Conservation (phyloP, 2,113 vertebrate genomes). For the Muntiacus reevesi region DNA sequence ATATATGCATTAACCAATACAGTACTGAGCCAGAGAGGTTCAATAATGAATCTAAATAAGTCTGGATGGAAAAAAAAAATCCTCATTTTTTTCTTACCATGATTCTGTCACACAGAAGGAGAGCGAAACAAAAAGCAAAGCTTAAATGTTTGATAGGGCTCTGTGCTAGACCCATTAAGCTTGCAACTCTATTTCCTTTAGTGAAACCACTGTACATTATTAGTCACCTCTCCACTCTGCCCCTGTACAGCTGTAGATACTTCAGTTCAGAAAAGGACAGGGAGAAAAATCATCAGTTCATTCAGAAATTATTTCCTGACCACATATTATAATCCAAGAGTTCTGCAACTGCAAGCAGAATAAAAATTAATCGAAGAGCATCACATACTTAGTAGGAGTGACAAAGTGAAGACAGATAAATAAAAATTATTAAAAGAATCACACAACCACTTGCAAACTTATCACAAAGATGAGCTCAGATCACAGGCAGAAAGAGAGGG, state of each 20-base stretch:
- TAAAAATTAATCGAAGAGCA: neutral
- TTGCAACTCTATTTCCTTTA: neutral
- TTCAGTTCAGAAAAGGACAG: neutral
- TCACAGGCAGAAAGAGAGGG: neutral
- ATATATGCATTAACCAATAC: neutral
- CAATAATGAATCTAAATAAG: neutral
- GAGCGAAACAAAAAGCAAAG: neutral
- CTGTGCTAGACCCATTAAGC: neutral
- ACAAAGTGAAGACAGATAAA: neutral
- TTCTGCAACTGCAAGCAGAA: neutral
- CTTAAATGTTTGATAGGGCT: neutral
- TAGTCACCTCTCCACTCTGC: neutral
- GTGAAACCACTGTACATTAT: neutral
- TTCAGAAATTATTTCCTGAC: neutral
- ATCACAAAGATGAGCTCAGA: neutral
- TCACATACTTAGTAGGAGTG: neutral
- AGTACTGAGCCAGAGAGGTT: neutral
- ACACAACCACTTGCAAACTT: neutral
- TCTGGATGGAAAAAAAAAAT: neutral
- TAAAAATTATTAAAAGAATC: neutral
- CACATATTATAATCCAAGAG: neutral
- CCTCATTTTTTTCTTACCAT: neutral
- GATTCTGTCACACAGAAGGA: neutral
- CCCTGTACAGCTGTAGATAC: neutral
- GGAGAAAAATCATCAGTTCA: neutral